phyloP scores from a whole-genome alignment of 1,140 invertebrate genomes.

The Ptiloglossa arizonensis region DNA sequence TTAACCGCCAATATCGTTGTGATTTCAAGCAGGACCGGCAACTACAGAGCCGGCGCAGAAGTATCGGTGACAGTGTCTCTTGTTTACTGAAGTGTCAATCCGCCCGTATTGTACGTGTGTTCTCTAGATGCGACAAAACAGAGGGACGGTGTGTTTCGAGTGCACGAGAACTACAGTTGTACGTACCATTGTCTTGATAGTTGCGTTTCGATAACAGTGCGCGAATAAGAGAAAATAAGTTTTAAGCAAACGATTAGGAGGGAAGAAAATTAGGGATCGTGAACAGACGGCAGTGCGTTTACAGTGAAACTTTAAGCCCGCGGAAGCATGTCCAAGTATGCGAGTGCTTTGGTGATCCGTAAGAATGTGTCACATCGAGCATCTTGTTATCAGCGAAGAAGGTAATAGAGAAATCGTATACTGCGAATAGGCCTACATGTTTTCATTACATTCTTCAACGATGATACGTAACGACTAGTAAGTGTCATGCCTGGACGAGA shows the following conservation, averaged over 20 bases:
- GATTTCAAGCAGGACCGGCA: neutral
- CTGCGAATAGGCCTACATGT: conserved; percentile 15
- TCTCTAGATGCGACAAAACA: conserved; percentile 46
- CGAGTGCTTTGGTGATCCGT: conserved; percentile 23
- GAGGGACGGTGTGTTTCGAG: conserved; percentile 33
- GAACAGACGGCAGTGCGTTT: conserved; percentile 47
- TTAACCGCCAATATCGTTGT: conserved; percentile 20
- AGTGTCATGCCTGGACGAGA: conserved; percentile 51
- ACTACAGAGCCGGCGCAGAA: conserved; percentile 1
- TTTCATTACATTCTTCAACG: conserved; percentile 56
- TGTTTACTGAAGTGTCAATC: conserved; percentile 70
- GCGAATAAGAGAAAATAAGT: conserved; percentile 1
- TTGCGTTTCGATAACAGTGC: conserved; percentile 20
- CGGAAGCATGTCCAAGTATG: conserved; percentile 50
- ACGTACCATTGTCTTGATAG: conserved; percentile 13
- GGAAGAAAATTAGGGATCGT: conserved; percentile 6
- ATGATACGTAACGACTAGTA: conserved; percentile 49
- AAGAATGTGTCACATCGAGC: conserved; percentile 52
- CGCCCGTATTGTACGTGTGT: conserved; percentile 67
- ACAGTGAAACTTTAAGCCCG: conserved; percentile 39
- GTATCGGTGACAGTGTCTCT: conserved; percentile 46
- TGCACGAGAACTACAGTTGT: conserved; percentile 34
- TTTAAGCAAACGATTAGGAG: neutral
- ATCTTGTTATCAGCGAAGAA: conserved; percentile 42
- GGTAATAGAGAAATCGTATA: conserved; percentile 50